Evolutionary conservation across 2,113 vertebrate species (phyloP).

Genomic region (Podarcis raffonei): DNA sequence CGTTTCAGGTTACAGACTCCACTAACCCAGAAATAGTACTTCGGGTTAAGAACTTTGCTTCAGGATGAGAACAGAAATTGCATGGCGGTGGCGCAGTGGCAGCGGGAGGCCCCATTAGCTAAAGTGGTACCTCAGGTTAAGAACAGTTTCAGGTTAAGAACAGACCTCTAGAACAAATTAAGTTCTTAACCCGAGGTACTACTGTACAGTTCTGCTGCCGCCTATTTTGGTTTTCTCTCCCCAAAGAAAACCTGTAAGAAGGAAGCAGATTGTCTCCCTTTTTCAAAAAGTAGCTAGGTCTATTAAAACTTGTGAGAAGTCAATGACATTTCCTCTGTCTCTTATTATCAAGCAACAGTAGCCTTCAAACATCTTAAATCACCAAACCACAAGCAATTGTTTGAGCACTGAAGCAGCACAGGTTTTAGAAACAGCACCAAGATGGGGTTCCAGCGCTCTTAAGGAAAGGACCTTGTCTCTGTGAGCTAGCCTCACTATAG

Average conservation of each 20-base stretch:
- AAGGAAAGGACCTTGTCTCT: conserved; percentile 17
- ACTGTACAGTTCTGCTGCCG: conserved; percentile 31
- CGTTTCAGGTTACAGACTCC: no score
- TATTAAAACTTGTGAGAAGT: conserved; percentile 4
- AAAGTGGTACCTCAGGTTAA: no score
- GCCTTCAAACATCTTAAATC: background rate
- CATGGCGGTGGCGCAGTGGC: no score
- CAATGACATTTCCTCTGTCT: conserved; percentile 34
- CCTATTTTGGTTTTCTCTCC: conserved; percentile 23
- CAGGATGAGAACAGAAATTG: no score
- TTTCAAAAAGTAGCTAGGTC: conserved; percentile 12
- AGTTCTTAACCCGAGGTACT: no score
- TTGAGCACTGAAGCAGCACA: rapidly evolving
- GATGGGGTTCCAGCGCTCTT: background rate
- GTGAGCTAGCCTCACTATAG: conserved; percentile 34
- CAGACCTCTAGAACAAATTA: no score
- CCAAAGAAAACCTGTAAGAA: background rate
- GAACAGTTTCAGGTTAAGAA: no score
- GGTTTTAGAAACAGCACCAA: conserved; percentile 49
- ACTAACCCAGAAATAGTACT: no score
- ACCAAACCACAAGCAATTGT: background rate
- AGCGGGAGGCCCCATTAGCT: no score
- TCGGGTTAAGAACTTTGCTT: no score
- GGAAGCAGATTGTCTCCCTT: conserved; percentile 1
- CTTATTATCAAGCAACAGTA: background rate